Conservation (phyloP, 1,140 invertebrate species). For the Gerris buenoi region DNA sequence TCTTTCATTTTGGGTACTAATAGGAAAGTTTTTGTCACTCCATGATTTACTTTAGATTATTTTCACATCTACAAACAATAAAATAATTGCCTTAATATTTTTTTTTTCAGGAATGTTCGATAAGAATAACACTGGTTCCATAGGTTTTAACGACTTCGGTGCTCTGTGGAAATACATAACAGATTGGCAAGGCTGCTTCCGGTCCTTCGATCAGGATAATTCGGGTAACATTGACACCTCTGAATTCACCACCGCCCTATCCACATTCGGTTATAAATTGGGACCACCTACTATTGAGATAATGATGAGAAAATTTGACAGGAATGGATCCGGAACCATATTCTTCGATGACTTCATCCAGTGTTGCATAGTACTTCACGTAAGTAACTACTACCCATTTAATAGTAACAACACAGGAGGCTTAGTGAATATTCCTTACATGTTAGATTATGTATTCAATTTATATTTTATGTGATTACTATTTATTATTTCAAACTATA, state of each 20-base stretch:
- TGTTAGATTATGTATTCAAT: too few species aligned
- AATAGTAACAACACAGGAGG: too few species aligned
- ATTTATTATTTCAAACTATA: too few species aligned
- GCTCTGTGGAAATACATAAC: conserved; percentile 94
- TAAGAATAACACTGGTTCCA: conserved; percentile 71
- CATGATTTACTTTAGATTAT: too few species aligned
- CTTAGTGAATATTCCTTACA: too few species aligned
- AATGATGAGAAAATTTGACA: conserved; percentile 84
- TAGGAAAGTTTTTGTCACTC: too few species aligned
- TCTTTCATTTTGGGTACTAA: too few species aligned
- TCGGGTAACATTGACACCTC: conserved; percentile 88
- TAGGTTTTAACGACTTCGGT: conserved; percentile 89
- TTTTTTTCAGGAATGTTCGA: conserved; percentile 77
- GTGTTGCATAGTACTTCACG: conserved; percentile 81
- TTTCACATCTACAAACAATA: too few species aligned
- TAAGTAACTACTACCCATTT: too few species aligned
- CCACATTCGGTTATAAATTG: conserved; percentile 84
- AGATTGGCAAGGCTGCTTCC: conserved; percentile 95
- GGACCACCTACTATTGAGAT: conserved; percentile 66
- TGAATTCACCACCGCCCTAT: conserved; percentile 80
- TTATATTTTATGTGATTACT: too few species aligned
- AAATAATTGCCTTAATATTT: too few species aligned
- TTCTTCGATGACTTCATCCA: conserved; percentile 99
- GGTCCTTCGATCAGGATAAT: conserved; percentile 83
- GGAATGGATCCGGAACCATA: conserved; percentile 70